These are phyloP conservation scores for Macroramphosus scolopax DNA, from an alignment of 2,797 vertebrate species.

Conservation along the genomic window DNA sequence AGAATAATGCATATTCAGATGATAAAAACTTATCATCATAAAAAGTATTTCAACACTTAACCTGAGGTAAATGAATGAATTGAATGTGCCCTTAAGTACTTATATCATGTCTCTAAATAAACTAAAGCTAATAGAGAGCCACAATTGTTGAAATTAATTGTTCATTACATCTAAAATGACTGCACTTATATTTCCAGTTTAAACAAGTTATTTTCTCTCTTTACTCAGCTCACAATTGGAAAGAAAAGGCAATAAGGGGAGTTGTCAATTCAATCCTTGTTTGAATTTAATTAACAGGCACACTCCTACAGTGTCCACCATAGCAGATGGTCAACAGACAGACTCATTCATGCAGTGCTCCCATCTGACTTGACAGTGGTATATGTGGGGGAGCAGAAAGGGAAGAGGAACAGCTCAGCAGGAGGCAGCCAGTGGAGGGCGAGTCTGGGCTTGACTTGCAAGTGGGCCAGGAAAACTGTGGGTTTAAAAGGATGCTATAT, in stretches of 20 bases:
- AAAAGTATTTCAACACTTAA: no score
- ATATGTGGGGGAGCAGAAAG: slow-evolving; percentile 2
- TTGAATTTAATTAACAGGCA: slow-evolving; percentile 67
- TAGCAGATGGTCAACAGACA: slow-evolving; percentile 57
- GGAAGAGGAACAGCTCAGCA: no score
- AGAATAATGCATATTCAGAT: no score
- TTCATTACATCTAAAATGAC: not conserved
- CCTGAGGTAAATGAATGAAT: no score
- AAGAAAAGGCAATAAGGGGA: slow-evolving; percentile 9
- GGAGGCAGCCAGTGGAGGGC: slow-evolving; percentile 34
- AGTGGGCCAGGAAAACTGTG: slow-evolving; percentile 35
- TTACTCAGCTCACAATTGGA: slow-evolving; percentile 57
- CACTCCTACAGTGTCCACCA: slow-evolving; percentile 12
- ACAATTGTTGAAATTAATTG: not conserved
- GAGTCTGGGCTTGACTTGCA: slow-evolving; percentile 57
- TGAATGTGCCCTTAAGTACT: no score
- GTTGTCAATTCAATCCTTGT: slow-evolving; percentile 39
- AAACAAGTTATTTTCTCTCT: slow-evolving; percentile 1
- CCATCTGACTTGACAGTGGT: slow-evolving; percentile 21
- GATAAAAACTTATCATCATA: no score
- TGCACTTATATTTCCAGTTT: not conserved
- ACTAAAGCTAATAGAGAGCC: no score
- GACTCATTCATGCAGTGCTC: slow-evolving; percentile 22
- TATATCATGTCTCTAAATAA: no score
- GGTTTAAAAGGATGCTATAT: slow-evolving; percentile 7